phyloP scores from a whole-genome alignment of 2,113 vertebrate species.

The Festucalex cinctus region DNA sequence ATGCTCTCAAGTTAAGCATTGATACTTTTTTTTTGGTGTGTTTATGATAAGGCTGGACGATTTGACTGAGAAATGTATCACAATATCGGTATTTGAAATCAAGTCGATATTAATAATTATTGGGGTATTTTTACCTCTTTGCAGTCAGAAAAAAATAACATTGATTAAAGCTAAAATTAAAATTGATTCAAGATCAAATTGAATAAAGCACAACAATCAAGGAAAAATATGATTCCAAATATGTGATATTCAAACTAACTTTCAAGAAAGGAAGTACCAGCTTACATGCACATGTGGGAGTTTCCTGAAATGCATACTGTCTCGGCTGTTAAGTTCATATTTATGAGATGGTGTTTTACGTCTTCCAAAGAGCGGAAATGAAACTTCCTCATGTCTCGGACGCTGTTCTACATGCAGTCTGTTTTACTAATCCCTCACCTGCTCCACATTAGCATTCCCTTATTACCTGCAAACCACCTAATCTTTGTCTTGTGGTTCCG shows the following conservation, averaged over 20 bases:
- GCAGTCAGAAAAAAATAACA: no score
- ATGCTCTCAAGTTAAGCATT: not conserved
- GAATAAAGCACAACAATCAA: no score
- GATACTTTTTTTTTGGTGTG: not conserved
- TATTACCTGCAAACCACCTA: constrained; percentile 62
- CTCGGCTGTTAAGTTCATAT: constrained; percentile 54
- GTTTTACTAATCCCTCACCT: constrained; percentile 71
- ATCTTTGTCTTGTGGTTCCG: constrained; percentile 61
- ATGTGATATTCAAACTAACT: no score
- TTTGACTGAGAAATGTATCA: no score
- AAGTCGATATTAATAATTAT: no score
- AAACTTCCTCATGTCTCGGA: constrained; percentile 70
- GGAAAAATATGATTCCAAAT: no score
- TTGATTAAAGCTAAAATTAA: no score
- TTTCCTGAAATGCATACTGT: not conserved
- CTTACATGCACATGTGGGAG: not conserved
- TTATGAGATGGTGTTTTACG: constrained; percentile 69
- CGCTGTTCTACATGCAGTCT: constrained; percentile 55
- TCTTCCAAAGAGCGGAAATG: constrained; percentile 74
- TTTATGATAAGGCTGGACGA: no score
- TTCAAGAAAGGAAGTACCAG: no score
- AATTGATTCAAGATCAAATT: no score
- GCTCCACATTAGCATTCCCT: constrained; percentile 70
- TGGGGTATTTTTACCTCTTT: no score
- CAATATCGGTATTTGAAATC: no score